Conservation (phyloP, 2,888 invertebrate species). For the Nowickia ferox region DNA sequence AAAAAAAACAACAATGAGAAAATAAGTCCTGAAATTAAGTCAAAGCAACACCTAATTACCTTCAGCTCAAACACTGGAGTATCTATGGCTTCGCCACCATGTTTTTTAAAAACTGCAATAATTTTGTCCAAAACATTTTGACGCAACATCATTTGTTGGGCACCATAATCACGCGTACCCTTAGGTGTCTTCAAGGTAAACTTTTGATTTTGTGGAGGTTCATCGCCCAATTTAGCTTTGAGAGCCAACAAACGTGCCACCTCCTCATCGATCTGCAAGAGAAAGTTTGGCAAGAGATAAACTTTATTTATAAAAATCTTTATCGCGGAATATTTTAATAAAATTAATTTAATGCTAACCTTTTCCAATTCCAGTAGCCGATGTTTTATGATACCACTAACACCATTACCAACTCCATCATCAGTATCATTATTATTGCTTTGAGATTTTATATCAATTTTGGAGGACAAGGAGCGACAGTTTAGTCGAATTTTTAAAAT, state of each 20-base stretch:
- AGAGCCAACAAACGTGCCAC: conserved; percentile 91
- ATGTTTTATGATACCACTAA: conserved; percentile 77
- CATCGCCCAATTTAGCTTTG: conserved; percentile 89
- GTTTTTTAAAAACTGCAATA: conserved; percentile 94
- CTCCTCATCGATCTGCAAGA: conserved; percentile 91
- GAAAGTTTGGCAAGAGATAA: conserved; percentile 52
- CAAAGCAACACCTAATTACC: conserved; percentile 84
- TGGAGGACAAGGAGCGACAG: conserved; percentile 46
- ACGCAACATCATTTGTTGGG: conserved; percentile 97
- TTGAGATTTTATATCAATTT: conserved; percentile 51
- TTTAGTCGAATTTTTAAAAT: conserved; percentile 55
- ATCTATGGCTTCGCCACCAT: conserved; percentile 99
- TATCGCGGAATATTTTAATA: background rate
- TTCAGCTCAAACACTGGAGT: conserved; percentile 99
- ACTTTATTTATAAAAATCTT: conserved; percentile 39
- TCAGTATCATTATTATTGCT: conserved; percentile 79
- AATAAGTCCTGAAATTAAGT: too few relatives aligned
- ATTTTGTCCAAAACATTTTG: conserved; percentile 94
- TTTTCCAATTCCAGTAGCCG: conserved; percentile 77
- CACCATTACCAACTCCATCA: conserved; percentile 75
- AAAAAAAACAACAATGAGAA: conserved; percentile 29
- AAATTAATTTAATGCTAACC: conserved; percentile 80
- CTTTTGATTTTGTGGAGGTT: conserved; percentile 87
- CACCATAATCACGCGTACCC: conserved; percentile 97
- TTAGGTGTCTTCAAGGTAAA: conserved; percentile 95